Evolutionary conservation across 2,113 vertebrate species (phyloP).

Genomic region (Felis chaus): DNA sequence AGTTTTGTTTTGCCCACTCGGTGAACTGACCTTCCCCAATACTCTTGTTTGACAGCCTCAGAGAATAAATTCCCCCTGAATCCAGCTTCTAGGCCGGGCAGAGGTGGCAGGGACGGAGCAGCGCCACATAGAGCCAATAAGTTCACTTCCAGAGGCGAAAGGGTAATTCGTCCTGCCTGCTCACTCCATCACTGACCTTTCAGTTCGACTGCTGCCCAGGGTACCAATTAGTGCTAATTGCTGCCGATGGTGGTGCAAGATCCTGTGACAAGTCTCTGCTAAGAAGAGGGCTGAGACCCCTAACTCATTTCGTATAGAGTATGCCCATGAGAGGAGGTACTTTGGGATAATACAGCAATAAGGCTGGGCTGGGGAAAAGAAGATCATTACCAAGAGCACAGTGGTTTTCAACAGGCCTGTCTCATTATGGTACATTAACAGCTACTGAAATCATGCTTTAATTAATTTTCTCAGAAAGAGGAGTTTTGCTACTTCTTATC

Average conservation of each 20-base stretch:
- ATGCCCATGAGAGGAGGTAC: background rate
- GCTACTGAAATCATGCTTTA: constrained; percentile 43
- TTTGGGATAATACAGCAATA: background rate
- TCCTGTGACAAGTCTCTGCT: background rate
- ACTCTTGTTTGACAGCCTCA: background rate
- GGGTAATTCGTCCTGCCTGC: background rate
- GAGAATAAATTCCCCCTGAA: constrained; percentile 10
- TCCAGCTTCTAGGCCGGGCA: background rate
- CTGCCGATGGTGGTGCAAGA: constrained; percentile 20
- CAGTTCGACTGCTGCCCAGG: background rate
- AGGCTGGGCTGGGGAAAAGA: background rate
- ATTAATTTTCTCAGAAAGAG: constrained; percentile 4
- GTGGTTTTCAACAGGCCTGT: constrained; percentile 53
- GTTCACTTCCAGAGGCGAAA: constrained; percentile 46
- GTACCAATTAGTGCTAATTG: constrained; percentile 71
- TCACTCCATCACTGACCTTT: constrained; percentile 53
- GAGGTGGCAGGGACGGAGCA: background rate
- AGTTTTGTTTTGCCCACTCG: background rate
- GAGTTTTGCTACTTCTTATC: constrained; percentile 59
- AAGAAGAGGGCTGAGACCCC: constrained; percentile 55
- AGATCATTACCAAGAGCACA: background rate
- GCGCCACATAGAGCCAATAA: background rate
- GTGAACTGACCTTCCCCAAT: background rate
- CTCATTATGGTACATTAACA: constrained; percentile 34
- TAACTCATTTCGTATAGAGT: constrained; percentile 37